Evolutionary conservation across 2,113 vertebrate species (phyloP).

Genomic region (Lipophrys pholis): DNA sequence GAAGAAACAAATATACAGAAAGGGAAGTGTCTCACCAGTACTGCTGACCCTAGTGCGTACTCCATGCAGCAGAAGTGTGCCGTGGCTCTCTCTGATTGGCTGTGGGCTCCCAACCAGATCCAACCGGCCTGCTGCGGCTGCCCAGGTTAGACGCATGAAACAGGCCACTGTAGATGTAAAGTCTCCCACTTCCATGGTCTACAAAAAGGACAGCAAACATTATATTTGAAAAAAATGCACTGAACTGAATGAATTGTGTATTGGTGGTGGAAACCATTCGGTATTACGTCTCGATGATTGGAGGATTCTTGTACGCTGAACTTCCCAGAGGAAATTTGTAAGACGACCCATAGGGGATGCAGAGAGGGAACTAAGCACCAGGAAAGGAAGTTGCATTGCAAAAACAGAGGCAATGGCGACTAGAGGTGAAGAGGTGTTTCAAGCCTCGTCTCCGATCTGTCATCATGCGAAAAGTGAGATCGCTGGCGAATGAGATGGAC

Average conservation of each 20-base stretch:
- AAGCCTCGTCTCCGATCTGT: too few relatives aligned
- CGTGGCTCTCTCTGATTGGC: slow-evolving; percentile 94
- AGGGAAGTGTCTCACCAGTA: slow-evolving; percentile 85
- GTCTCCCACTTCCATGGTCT: slow-evolving; percentile 98
- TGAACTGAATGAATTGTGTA: neutral
- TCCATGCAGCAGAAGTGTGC: slow-evolving; percentile 89
- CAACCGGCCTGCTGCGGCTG: slow-evolving; percentile 94
- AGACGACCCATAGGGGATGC: too few relatives aligned
- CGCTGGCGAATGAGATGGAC: too few relatives aligned
- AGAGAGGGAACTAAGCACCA: too few relatives aligned
- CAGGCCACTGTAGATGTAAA: slow-evolving; percentile 98
- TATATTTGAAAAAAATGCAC: neutral
- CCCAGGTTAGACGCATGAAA: slow-evolving; percentile 98
- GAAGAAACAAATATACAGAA: too few relatives aligned
- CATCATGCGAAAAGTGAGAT: too few relatives aligned
- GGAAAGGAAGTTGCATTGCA: too few relatives aligned
- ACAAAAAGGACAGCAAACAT: slow-evolving; percentile 6
- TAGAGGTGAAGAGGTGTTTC: too few relatives aligned
- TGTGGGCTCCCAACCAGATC: slow-evolving; percentile 97
- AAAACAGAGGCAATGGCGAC: too few relatives aligned
- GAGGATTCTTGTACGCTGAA: too few relatives aligned
- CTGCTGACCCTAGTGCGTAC: slow-evolving; percentile 96
- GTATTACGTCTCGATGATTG: too few relatives aligned
- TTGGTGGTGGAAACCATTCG: neutral
- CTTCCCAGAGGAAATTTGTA: too few relatives aligned